Base-by-base conservation (phyloP, 2,888 invertebrate genomes). In the Lithosia quadra region DNA sequence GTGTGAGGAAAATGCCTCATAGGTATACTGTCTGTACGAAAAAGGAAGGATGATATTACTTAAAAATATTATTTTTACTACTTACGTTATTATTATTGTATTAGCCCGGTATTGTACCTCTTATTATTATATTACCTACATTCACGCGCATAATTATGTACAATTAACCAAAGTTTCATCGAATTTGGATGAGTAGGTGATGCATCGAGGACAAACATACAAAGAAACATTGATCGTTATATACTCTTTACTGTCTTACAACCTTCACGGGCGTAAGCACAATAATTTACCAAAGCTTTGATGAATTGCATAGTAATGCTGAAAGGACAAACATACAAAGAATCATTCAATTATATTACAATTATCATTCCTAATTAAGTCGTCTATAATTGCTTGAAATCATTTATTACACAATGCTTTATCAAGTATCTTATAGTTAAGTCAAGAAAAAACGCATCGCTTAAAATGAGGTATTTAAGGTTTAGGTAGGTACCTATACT, bases 191-290 rank as follows among this genome's bases (percentile, higher is more conserved):
- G 34, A 7, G 34, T 34, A 34, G 34, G 28, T 28, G 18, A 43
- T 18, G 18, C 18, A 43, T 43, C 43, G 43, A 43, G 43, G 43
- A 43, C 43, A 43, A 43, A 43, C 18, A 7, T n/a, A 49, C 9
- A n/a, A 49, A 49, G 18, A 49, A 18, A 7, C 43, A 2, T 18
- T 18, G 43, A 49, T 49, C 49, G 18, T 49, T 49, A 49, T 49
- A 49, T 18, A 18, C 9, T 8, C 8, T 7, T 49, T 49, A 49
- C 49, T n/a, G 9, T 49, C n/a, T 49, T 43, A n/a, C 2, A 49
- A 49, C 49, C 49, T 49, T 49, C 49, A 49, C 49, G n/a, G 49
- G 49, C n/a, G 7, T n/a, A 49, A n/a, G 49, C 49, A n/a, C n/a
- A 43, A 43, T 49, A 49, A 49, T n/a, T 18, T 9, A n/a, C 18